phyloP scores from a whole-genome alignment of 1,140 invertebrate species.

The Samia ricini region DNA sequence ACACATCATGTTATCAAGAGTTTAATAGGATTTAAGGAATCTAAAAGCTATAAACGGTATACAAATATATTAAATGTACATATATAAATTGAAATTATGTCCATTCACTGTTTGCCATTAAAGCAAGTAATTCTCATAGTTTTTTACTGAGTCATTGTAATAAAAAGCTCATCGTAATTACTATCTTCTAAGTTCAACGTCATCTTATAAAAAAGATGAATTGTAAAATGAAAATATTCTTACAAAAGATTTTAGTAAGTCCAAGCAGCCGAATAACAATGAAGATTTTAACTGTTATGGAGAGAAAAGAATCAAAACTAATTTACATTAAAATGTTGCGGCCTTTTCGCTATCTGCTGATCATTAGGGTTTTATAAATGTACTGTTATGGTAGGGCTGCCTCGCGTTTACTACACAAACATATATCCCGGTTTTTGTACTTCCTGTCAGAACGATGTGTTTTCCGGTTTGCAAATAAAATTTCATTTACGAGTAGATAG shows the following conservation, averaged over 20 bases:
- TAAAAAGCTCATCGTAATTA: not conserved
- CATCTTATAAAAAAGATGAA: not conserved
- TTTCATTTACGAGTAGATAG: too few species aligned
- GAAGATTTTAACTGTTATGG: conserved; percentile 15
- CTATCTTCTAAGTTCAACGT: not conserved
- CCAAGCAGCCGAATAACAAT: conserved; percentile 9
- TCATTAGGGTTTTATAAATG: conserved; percentile 34
- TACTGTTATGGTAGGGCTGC: conserved; percentile 16
- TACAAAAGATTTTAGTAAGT: not conserved
- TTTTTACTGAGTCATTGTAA: not conserved
- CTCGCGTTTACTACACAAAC: not conserved
- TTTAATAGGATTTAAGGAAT: too few species aligned
- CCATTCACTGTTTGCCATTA: not conserved
- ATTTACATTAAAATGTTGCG: conserved; percentile 22
- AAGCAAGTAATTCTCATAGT: not conserved
- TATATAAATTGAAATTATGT: not conserved
- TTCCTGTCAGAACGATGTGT: not conserved
- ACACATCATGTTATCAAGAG: too few species aligned
- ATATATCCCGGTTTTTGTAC: not conserved
- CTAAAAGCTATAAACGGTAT: not conserved
- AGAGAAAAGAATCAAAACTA: conserved; percentile 17
- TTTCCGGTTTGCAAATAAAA: not conserved
- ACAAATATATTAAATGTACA: not conserved
- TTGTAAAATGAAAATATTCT: conserved; percentile 1
- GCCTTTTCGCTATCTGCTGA: conserved; percentile 7